Evolutionary conservation across 2,888 invertebrate species (phyloP).

Genomic region (Strigamia crassipes): DNA sequence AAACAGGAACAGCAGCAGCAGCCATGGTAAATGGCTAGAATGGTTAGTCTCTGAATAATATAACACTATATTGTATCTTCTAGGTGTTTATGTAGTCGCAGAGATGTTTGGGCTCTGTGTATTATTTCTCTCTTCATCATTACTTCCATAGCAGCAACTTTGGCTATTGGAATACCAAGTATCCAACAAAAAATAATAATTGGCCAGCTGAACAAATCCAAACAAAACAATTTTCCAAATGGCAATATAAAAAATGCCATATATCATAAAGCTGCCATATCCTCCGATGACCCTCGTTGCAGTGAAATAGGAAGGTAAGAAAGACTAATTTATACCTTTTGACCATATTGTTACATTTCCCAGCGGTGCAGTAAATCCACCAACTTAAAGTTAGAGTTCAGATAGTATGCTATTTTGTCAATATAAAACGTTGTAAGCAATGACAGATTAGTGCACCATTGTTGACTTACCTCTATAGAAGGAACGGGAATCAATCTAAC

Average conservation of each 20-base stretch:
- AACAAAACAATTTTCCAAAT: not conserved
- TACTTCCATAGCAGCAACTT: not conserved
- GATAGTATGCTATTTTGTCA: too few species aligned
- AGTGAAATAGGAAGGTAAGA: slow-evolving; percentile 17
- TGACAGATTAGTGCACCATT: too few species aligned
- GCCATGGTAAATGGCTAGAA: not conserved
- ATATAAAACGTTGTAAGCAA: too few species aligned
- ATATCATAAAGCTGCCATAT: slow-evolving; percentile 26
- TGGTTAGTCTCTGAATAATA: too few species aligned
- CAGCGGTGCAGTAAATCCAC: too few species aligned
- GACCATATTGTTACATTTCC: too few species aligned
- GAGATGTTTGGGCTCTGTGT: not conserved
- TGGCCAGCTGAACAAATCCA: not conserved
- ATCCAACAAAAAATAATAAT: not conserved
- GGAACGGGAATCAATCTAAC: too few species aligned
- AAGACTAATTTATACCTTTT: too few species aligned
- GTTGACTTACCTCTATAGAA: too few species aligned
- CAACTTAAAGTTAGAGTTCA: too few species aligned
- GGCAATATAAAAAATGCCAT: not conserved
- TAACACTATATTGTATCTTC: too few species aligned
- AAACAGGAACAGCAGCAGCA: not conserved
- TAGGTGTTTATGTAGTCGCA: not conserved
- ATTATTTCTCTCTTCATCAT: not conserved
- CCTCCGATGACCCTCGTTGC: slow-evolving; percentile 30
- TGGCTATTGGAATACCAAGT: not conserved